Evolutionary conservation across 2,797 vertebrate genomes (phyloP).

Genomic region (Anguilla marmorata): DNA sequence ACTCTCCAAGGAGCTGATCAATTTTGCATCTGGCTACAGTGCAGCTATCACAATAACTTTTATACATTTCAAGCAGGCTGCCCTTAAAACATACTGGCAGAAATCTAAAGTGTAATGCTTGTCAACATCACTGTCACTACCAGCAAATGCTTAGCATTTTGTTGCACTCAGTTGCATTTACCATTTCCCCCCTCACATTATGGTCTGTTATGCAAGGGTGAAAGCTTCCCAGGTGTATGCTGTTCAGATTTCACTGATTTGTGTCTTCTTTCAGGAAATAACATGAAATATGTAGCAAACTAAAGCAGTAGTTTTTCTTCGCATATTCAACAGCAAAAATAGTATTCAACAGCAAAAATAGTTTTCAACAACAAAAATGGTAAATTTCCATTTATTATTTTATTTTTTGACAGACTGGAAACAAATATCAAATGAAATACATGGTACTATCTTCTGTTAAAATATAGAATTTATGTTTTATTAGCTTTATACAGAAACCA

Average conservation of each 20-base stretch:
- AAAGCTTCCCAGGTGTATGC: not conserved
- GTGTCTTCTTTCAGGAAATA: constrained; percentile 20
- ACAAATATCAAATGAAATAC: not conserved
- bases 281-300: constrained; percentile 11
- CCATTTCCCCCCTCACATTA: not conserved
- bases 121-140: constrained; percentile 24
- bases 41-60: constrained; percentile 34
- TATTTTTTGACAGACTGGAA: not conserved
- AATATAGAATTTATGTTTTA: not conserved
- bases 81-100: constrained; percentile 27
- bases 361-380: not conserved
- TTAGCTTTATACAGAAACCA: too few species aligned
- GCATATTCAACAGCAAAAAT: not conserved
- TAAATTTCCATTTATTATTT: not conserved
- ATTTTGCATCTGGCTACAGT: constrained; percentile 37
- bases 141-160: constrained; percentile 17
- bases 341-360: too few species aligned
- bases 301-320: not conserved
- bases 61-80: constrained; percentile 31
- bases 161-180: constrained; percentile 27
- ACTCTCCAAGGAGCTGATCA: constrained; percentile 38
- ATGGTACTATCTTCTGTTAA: not conserved
- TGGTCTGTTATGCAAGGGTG: constrained; percentile 26
- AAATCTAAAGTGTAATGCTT: constrained; percentile 28
- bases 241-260: constrained; percentile 23